These are phyloP conservation scores for Hybos culiciformis DNA, from an alignment of 2,888 invertebrate genomes.

Conservation along the genomic window DNA sequence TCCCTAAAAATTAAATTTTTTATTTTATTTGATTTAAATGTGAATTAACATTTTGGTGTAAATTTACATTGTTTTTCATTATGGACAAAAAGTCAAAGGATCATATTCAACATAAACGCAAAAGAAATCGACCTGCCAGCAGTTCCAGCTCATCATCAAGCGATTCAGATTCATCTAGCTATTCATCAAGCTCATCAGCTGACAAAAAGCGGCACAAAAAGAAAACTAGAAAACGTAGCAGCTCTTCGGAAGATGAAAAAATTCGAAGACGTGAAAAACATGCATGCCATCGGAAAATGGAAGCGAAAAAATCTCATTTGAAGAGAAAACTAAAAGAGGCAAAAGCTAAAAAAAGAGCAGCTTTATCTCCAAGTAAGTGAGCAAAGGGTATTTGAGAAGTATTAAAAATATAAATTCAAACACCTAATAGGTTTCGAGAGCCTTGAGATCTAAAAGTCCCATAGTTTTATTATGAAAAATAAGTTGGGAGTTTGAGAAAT, in stretches of 20 bases:
- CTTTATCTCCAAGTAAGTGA: constrained; percentile 16
- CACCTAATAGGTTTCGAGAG: too few species aligned
- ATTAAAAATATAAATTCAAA: too few species aligned
- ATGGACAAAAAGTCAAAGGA: constrained; percentile 35
- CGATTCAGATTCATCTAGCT: constrained; percentile 29
- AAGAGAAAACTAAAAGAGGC: constrained; percentile 33
- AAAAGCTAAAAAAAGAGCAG: constrained; percentile 28
- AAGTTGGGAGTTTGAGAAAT: constrained; percentile 23
- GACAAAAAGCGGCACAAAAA: constrained; percentile 11
- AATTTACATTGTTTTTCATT: too few species aligned
- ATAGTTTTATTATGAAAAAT: constrained; percentile 29
- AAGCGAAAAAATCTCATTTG: constrained; percentile 32
- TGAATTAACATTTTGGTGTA: too few species aligned
- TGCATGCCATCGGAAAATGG: constrained; percentile 31
- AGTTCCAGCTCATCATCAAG: constrained; percentile 29
- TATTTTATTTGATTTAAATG: too few species aligned
- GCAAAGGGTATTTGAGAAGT: constrained; percentile 7
- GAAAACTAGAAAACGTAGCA: constrained; percentile 38
- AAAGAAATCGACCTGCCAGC: constrained; percentile 28
- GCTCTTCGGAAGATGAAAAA: constrained; percentile 46
- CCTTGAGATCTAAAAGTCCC: too few species aligned
- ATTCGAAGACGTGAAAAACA: constrained; percentile 32
- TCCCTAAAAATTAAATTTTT: too few species aligned
- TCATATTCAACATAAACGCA: constrained; percentile 28
- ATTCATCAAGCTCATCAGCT: constrained; percentile 27